Percentiles rank a stretch among this genome's conserved stretches.
Conservation (phyloP, 1,140 invertebrate genomes). For the Cyrtorhinus lividipennis region DNA sequence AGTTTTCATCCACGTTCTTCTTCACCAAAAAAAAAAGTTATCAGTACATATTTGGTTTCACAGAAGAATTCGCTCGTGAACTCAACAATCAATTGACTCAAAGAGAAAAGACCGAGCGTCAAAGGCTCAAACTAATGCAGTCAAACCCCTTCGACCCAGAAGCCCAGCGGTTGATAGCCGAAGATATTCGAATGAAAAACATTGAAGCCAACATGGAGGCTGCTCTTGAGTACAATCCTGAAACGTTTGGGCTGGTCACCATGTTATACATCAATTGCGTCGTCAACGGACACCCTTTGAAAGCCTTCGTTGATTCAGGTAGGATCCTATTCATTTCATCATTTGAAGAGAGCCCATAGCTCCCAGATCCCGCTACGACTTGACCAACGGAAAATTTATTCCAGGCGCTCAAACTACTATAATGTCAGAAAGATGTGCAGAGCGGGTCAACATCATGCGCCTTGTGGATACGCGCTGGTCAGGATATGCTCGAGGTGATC, state of each 20-base stretch:
- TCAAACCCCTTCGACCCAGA: constrained; percentile 92
- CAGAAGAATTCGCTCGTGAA: constrained; percentile 68
- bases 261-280: constrained; percentile 94
- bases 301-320: constrained; percentile 96
- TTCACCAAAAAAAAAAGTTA: too few species aligned
- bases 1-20: too few species aligned
- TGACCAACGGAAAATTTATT: too few species aligned
- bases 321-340: constrained; percentile 15
- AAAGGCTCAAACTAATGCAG: constrained; percentile 67
- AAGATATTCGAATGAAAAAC: constrained; percentile 89
- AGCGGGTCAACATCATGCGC: constrained; percentile 89
- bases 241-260: constrained; percentile 93
- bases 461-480: constrained; percentile 88
- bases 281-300: constrained; percentile 88
- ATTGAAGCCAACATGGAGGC: constrained; percentile 98
- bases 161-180: constrained; percentile 83
- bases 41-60: background rate
- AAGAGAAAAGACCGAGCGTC: constrained; percentile 60
- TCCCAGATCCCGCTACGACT: too few species aligned
- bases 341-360: too few species aligned
- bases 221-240: constrained; percentile 94
- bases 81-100: constrained; percentile 64
- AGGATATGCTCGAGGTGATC: constrained; percentile 60
- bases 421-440: constrained; percentile 81
- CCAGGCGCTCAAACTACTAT: constrained; percentile 82